Conservation (phyloP, 2,888 invertebrate species). For the Boloria euphrosyne region DNA sequence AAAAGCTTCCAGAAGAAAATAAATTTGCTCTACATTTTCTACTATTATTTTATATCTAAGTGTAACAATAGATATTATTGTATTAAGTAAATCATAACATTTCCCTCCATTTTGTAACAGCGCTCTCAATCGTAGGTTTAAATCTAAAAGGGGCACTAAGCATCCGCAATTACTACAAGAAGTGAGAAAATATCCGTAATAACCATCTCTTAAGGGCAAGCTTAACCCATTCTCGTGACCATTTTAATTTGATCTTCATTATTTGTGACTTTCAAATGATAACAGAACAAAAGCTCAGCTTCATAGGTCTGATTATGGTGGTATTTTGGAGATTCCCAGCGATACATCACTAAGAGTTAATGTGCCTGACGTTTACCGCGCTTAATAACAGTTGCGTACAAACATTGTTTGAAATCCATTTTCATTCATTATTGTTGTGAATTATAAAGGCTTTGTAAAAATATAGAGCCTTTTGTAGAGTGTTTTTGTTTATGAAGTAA, state of each 20-base stretch:
- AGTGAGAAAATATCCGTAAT: constrained; percentile 23
- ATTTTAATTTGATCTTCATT: constrained; percentile 14
- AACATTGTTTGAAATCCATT: constrained; percentile 45
- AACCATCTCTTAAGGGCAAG: constrained; percentile 23
- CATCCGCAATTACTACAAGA: constrained; percentile 11
- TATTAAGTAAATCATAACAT: not conserved
- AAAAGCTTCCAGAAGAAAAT: no score
- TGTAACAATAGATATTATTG: no score
- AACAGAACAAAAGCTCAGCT: constrained; percentile 5
- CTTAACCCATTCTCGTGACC: constrained; percentile 13
- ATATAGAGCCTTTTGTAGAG: constrained; percentile 33
- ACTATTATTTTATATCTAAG: no score
- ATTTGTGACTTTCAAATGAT: constrained; percentile 19
- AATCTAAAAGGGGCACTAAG: constrained; percentile 24
- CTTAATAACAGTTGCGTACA: constrained; percentile 43
- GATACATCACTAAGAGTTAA: constrained; percentile 31
- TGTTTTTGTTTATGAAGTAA: constrained; percentile 38
- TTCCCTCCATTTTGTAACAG: not conserved
- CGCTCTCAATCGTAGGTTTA: not conserved
- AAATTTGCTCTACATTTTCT: no score
- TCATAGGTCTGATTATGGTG: constrained; percentile 15
- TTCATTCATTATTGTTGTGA: constrained; percentile 42
- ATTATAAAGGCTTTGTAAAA: constrained; percentile 41
- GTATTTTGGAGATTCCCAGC: constrained; percentile 17
- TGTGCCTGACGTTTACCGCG: constrained; percentile 26